Conservation (phyloP, 2,888 invertebrate genomes). For the Neoascia interrupta region DNA sequence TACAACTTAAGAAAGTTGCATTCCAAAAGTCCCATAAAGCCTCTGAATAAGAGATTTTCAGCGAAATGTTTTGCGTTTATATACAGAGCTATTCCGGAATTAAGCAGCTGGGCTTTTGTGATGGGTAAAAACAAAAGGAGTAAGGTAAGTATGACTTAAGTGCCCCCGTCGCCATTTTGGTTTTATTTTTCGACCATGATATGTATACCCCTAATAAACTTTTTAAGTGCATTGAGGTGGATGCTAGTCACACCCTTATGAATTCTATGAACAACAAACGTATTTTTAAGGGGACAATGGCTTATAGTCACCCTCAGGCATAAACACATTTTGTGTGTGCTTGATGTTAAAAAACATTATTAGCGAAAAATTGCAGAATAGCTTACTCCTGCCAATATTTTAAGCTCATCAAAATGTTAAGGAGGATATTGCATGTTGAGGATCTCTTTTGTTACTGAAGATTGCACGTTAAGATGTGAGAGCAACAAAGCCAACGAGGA, state of each 20-base stretch:
- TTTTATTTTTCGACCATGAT: constrained; percentile 15
- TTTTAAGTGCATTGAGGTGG: too few relatives aligned
- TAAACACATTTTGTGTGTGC: neutral
- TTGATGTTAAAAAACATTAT: constrained; percentile 17
- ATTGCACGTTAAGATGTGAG: constrained; percentile 19
- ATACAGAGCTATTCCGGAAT: too few relatives aligned
- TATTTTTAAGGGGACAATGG: constrained; percentile 16
- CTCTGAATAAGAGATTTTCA: too few relatives aligned
- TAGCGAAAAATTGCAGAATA: constrained; percentile 34
- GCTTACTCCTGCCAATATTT: constrained; percentile 1
- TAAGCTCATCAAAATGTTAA: constrained; percentile 8
- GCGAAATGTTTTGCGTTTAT: too few relatives aligned
- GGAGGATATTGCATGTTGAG: constrained; percentile 24
- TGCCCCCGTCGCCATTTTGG: constrained; percentile 56
- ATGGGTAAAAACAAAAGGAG: too few relatives aligned
- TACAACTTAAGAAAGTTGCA: too few relatives aligned
- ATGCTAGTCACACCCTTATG: constrained; percentile 60
- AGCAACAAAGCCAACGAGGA: constrained; percentile 35
- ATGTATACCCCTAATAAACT: too few relatives aligned
- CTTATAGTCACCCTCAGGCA: constrained; percentile 17
- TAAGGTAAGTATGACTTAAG: too few relatives aligned
- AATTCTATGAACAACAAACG: constrained; percentile 22
- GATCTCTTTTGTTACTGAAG: constrained; percentile 25
- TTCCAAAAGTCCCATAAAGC: too few relatives aligned
- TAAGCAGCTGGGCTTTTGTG: too few relatives aligned